Conservation (phyloP, 2,113 vertebrate genomes). For the Ageneiosus marmoratus region DNA sequence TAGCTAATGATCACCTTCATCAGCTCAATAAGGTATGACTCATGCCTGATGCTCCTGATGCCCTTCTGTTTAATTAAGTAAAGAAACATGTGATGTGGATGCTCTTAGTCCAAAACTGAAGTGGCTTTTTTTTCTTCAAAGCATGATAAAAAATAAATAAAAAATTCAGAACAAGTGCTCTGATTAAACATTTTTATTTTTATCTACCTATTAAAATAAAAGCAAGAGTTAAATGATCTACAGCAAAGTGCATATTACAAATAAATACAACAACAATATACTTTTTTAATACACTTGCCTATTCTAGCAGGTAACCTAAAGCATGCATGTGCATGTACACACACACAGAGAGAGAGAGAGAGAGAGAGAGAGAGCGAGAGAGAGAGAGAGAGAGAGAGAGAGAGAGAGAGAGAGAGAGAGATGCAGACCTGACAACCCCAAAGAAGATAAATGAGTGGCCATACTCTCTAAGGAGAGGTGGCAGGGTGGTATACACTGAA, state of each 20-base stretch:
- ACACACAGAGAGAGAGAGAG: too few species aligned
- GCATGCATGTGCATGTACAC: too few species aligned
- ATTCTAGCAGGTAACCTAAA: not conserved
- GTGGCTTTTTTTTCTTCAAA: not conserved
- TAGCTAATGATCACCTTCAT: slow-evolving; percentile 44
- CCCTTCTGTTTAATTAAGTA: slow-evolving; percentile 13
- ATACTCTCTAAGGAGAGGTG: not conserved
- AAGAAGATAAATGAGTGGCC: not conserved
- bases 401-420: too few species aligned
- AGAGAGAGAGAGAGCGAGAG: too few species aligned
- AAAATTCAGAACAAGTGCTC: not conserved
- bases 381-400: too few species aligned
- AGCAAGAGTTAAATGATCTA: not conserved
- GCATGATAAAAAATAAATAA: too few species aligned
- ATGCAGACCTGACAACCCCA: not conserved
- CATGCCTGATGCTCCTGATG: slow-evolving; percentile 11
- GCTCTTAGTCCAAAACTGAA: not conserved
- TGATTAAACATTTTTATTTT: not conserved
- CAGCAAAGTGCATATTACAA: not conserved
- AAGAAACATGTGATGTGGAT: not conserved
- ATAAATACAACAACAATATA: not conserved
- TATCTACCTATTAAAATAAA: not conserved
- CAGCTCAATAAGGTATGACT: slow-evolving; percentile 24
- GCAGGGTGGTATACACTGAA: too few species aligned
- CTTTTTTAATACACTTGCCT: not conserved